Base-by-base conservation (phyloP, 2,888 invertebrate species). In the Epinotia brunnichana region DNA sequence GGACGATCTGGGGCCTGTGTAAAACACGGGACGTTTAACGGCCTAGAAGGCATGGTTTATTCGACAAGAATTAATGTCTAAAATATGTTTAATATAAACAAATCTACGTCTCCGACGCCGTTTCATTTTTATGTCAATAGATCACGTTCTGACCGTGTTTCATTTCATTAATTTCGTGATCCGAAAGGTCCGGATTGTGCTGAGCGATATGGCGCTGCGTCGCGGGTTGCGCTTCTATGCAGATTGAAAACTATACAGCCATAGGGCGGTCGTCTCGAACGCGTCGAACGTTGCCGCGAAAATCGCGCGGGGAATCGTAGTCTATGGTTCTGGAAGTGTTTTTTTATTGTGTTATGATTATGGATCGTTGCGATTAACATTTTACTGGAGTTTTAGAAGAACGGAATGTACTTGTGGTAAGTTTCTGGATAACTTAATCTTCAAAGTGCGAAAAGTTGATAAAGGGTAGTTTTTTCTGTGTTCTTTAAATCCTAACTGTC, bases 101-200 rank as follows among this genome's bases (percentile, higher is more conserved):
- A 70, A 63, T 39, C 51, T 53, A 35, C 56, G 44, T 66, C 60
- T 41, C 57, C 62, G 41, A 51, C 29, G 41, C 62, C 63, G 74
- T 76, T 75, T 53, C 57, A 75, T 74, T 74, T 75, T 68, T 75
- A 74, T 74, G 71, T 72, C 74, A 72, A 73, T 69, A 71, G 76
- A 77, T 70, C 76, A 75, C 72, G 68, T 15, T 63, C 69, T 75
- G 74, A 76, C 74, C 77, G 70, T 74, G 74, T 76, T 76, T 72
- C 73, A 74, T 74, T 64, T 73, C 69, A 75, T 77, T 74, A 76
- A 64, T 67, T 67, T 68, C 73, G 75, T 75, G 75, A 72, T 75
- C 72, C 51, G 72, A 74, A 66, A 69, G 51, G 75, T 75, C 75
- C 77, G 76, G 74, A 74, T 69, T 35, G 59, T 24, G 74, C 56